Base-by-base conservation (phyloP, 2,113 vertebrate species). In the Galeopterus variegatus region DNA sequence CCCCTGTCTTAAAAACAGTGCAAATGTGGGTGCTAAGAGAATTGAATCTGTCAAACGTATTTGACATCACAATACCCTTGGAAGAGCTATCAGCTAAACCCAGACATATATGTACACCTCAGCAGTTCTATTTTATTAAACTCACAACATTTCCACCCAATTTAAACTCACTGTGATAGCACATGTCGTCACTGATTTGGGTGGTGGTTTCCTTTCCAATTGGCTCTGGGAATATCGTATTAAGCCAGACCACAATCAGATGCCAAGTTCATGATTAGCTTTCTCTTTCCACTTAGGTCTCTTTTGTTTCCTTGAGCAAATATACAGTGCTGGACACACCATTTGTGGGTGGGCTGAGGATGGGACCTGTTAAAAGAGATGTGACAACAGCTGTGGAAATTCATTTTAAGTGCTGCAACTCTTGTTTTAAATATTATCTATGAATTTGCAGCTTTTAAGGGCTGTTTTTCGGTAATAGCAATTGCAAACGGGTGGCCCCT, bases 121-220 rank as follows among this genome's bases (percentile, higher is more conserved):
- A 84, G 81, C 92, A 77, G 84, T 97, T 98, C 95, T 96, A 21
- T 72, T 97, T 98, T 50, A 84, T 96, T 98, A 97, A 95, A 97
- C 94, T 98, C 84, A 92, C 73, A 90, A 97, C 67, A 80, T 97
- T 98, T 97, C 95, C 88, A 96, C 97, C 86, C 90, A 97, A 50
- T 73, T 96, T 92, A 98, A 98, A 93, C 95, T 76, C 85, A 91
- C 87, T 52, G 19, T 91, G 94, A 97, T 87, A 85, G 70, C 72
- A 96, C 15, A 9, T 31, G 67, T 96, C 48, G 26, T 95, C 90
- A 95, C 56, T 28, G 72, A 83, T 96, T 92, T 84, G 92, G 88
- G 94, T 93, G 80, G 79, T 82, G 87, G n/a, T 79, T 97, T 97
- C 84, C 97, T 97, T 95, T 90, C 92, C 95, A 98, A n/a, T 90